Evolutionary conservation across 2,888 invertebrate species (phyloP), one percentile per base, ranked within the genome.

Genomic region (Anoplius nigerrimus): DNA sequence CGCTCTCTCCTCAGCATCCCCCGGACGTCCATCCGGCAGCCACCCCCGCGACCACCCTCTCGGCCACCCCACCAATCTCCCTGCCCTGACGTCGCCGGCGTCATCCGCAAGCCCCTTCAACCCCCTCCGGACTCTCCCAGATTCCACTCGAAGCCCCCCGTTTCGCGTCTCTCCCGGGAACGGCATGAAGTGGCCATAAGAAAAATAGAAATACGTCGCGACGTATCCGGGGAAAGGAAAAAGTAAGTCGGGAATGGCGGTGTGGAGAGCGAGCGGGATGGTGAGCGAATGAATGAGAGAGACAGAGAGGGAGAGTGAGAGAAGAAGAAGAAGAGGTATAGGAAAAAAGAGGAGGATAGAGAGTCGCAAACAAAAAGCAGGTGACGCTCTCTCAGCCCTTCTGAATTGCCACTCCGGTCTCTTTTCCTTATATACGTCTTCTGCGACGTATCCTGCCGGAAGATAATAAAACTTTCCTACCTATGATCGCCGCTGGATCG

Each of bases 121-220:
- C 74, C 74, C 68, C 77, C 77, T 64, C 71, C 52, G 69, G 57
- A 65, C 69, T 69, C 62, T 74, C 71, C 78, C 80, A 81, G 81
- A 82, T 81, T 82, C 83, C 76, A 82, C 85, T 84, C 76, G 71
- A 74, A 69, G 71, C 68, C 61, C n/a, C 46, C 46, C 45, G 57
- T 43, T 27, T 56, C 63, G 46, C 61, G 2, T 21, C 64, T 51
- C 61, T 55, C 55, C 70, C 63, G 67, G 67, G 72, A 74, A 72
- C 71, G 73, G 69, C 75, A 75, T 72, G 74, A 77, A 84, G 82
- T 83, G 81, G 75, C 82, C 83, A 68, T 69, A 76, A 80, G 82
- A 84, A 82, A 84, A 84, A 84, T 82, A 84, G 83, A 84, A 84
- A 82, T 82, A 80, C 72, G 77, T 71, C 58, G 46, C 45, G 56